A percentile compares a stretch with the other conserved stretches of the same genome.
Evolutionary conservation across 2,113 vertebrate genomes (phyloP).

Genomic region (Labrus mixtus): DNA sequence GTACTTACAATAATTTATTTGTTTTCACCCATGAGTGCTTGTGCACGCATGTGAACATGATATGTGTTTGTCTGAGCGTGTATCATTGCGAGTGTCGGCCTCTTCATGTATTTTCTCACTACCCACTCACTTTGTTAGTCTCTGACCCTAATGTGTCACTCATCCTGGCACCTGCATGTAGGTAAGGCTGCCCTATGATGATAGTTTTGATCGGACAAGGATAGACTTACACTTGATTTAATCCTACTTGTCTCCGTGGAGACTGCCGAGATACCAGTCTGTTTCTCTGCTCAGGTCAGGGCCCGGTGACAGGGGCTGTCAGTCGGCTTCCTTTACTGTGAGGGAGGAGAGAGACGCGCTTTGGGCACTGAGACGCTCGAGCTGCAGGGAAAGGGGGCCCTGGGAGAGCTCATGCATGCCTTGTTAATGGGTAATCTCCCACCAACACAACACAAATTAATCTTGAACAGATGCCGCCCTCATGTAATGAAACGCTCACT

Average conservation of each 20-base stretch:
- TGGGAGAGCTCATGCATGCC: conserved; percentile 18
- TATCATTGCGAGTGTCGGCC: background rate
- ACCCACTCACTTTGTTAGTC: conserved; percentile 44
- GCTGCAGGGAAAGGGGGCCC: conserved; percentile 3
- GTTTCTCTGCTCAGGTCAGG: conserved; percentile 68
- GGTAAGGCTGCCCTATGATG: conserved; percentile 66
- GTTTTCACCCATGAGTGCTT: conserved; percentile 5
- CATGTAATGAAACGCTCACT: conserved; percentile 39
- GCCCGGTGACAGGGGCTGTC: conserved; percentile 72
- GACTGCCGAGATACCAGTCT: conserved; percentile 64
- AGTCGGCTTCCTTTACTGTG: conserved; percentile 28
- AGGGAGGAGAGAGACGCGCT: conserved; percentile 15
- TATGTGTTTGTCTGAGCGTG: background rate
- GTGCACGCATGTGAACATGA: background rate
- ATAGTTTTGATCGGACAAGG: conserved; percentile 77
- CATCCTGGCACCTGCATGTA: conserved; percentile 72
- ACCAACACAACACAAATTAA: conserved; percentile 26
- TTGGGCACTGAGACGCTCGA: background rate
- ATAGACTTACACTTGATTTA: conserved; percentile 77
- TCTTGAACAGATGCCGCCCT: conserved; percentile 51
- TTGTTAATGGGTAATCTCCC: conserved; percentile 42
- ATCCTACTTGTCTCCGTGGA: conserved; percentile 69
- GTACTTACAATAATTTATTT: background rate
- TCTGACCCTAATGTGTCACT: conserved; percentile 79
- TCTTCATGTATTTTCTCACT: conserved; percentile 26